phyloP scores from a whole-genome alignment of 2,113 vertebrate species.

The Tachysurus vachellii region DNA sequence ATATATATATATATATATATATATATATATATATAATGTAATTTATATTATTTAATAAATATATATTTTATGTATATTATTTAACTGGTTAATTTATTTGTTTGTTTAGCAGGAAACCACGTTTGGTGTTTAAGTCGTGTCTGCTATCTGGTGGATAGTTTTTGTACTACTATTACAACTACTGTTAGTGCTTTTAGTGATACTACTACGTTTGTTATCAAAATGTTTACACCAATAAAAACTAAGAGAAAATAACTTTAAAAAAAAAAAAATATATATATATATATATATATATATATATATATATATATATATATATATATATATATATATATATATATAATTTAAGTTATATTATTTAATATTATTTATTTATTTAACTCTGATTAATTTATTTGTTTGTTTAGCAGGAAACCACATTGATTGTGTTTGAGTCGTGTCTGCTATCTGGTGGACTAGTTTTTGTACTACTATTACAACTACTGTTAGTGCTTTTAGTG shows the following conservation, averaged over 20 bases:
- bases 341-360: not conserved
- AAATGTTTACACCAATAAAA: too few relatives aligned
- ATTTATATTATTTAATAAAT: not conserved
- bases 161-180: not conserved
- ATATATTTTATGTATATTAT: not conserved
- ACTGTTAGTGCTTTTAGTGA: not conserved
- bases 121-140: not conserved
- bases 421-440: not conserved
- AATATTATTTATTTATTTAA: not conserved
- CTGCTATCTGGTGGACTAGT: slow-evolving; percentile 9
- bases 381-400: not conserved
- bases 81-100: not conserved
- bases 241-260: too few relatives aligned
- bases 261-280: too few relatives aligned
- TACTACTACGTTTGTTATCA: too few relatives aligned
- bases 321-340: too few relatives aligned
- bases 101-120: not conserved
- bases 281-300: too few relatives aligned
- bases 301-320: too few relatives aligned
- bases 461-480: not conserved
- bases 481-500: not conserved
- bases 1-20: too few relatives aligned
- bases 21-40: too few relatives aligned
- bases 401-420: not conserved
- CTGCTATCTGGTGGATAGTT: slow-evolving; percentile 9